These are phyloP conservation scores for Leptopilina boulardi DNA, from an alignment of 1,140 invertebrate species.

Conservation along the genomic window DNA sequence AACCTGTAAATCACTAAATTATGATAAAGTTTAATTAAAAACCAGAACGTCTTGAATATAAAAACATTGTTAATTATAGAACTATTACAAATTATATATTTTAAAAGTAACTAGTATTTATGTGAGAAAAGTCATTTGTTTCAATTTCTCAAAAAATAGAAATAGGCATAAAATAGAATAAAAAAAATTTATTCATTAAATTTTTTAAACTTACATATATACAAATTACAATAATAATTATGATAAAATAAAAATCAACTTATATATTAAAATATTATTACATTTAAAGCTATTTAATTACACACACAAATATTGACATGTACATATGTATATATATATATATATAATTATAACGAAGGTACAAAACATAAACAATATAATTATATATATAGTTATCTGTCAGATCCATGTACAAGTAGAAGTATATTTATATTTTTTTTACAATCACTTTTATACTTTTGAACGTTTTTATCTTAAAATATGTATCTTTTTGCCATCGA, in stretches of 20 bases:
- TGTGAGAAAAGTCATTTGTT: no score
- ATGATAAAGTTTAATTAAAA: no score
- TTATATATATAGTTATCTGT: no score
- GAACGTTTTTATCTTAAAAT: no score
- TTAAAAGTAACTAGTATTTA: no score
- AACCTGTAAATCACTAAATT: no score
- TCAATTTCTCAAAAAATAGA: no score
- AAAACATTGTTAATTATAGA: no score
- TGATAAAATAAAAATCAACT: background rate
- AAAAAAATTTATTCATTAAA: constrained; percentile 5
- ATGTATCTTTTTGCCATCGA: no score
- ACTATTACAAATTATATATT: no score
- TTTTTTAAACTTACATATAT: constrained; percentile 2
- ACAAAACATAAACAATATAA: background rate
- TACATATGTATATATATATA: background rate
- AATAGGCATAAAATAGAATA: background rate
- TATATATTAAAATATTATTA: background rate
- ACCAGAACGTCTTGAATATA: no score
- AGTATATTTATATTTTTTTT: background rate
- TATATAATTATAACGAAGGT: background rate
- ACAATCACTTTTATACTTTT: no score
- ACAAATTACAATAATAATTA: background rate
- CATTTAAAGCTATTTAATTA: background rate
- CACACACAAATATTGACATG: background rate
- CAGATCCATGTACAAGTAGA: background rate